Percentiles rank a stretch among this genome's conserved stretches.
These are phyloP conservation scores for Sweltsa coloradensis DNA, from an alignment of 1,140 invertebrate species.

Conservation along the genomic window DNA sequence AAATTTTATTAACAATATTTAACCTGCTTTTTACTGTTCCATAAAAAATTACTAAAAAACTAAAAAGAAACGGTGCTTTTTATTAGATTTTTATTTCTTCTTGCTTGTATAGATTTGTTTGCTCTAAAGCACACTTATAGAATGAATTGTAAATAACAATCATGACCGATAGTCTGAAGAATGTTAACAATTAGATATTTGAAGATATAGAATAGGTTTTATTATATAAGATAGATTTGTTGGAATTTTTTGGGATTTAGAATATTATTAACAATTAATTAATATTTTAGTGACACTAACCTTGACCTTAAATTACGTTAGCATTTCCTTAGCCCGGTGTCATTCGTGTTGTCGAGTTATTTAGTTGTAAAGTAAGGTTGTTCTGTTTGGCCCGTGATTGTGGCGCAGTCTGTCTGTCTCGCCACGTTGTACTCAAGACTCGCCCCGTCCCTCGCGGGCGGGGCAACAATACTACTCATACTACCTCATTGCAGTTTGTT, in stretches of 20 bases:
- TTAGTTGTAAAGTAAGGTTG: conserved; percentile 9
- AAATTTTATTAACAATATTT: conserved; percentile 3
- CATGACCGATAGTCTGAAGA: conserved; percentile 5
- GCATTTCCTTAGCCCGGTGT: neutral
- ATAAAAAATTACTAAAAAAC: conserved; percentile 8
- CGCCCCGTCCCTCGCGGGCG: conserved; percentile 5
- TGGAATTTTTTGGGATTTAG: conserved; percentile 8
- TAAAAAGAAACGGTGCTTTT: conserved; percentile 10
- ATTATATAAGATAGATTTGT: conserved; percentile 10
- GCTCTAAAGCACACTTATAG: conserved; percentile 5
- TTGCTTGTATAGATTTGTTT: conserved; percentile 12
- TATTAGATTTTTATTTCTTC: conserved; percentile 6
- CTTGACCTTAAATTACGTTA: too few species aligned
- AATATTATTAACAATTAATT: conserved; percentile 4
- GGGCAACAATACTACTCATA: conserved; percentile 11
- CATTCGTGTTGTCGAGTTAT: conserved; percentile 1
- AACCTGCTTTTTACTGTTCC: conserved; percentile 11
- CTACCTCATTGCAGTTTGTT: conserved; percentile 13
- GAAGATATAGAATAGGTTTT: conserved; percentile 7
- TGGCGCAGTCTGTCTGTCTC: conserved; percentile 1
- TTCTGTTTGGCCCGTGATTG: conserved; percentile 6
- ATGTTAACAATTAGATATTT: conserved; percentile 5
- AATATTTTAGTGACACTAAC: too few species aligned
- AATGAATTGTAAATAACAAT: conserved; percentile 11
- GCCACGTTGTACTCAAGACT: conserved; percentile 10